Conservation (phyloP, 53 echinoderm and acorn worm species). For the Pentamera pediparva region DNA sequence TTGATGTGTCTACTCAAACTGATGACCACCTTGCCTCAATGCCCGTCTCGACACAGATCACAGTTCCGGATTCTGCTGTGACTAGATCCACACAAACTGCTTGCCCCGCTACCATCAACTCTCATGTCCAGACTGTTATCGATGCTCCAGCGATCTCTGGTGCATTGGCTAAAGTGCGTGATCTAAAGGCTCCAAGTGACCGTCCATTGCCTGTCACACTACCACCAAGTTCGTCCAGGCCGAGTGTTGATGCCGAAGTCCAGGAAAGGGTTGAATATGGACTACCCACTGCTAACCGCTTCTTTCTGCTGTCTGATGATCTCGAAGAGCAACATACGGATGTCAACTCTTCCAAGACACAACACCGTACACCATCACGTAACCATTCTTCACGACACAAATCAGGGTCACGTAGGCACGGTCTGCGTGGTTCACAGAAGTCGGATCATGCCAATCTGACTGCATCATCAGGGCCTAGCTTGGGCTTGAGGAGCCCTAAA, state of each 20-base stretch:
- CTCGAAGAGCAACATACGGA: not conserved
- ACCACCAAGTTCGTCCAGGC: not conserved
- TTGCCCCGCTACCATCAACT: not conserved
- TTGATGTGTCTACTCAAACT: constrained; percentile 9
- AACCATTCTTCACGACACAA: not conserved
- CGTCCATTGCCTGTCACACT: no score
- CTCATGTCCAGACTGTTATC: not conserved
- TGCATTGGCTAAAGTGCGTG: not conserved
- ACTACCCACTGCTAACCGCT: not conserved
- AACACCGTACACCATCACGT: no score
- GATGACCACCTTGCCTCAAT: no score
- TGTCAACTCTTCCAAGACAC: no score
- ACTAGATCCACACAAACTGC: not conserved
- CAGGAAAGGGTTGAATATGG: not conserved
- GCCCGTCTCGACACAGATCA: not conserved
- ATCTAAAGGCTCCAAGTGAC: not conserved
- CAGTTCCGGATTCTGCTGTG: not conserved
- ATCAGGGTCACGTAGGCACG: no score
- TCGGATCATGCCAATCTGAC: no score
- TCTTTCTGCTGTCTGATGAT: not conserved
- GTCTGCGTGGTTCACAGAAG: no score
- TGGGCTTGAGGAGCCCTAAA: no score
- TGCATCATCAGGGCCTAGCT: no score
- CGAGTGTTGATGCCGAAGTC: not conserved
- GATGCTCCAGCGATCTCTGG: not conserved